Base-by-base conservation (phyloP, 2,888 invertebrate species). In the Trachelus troglodyta region DNA sequence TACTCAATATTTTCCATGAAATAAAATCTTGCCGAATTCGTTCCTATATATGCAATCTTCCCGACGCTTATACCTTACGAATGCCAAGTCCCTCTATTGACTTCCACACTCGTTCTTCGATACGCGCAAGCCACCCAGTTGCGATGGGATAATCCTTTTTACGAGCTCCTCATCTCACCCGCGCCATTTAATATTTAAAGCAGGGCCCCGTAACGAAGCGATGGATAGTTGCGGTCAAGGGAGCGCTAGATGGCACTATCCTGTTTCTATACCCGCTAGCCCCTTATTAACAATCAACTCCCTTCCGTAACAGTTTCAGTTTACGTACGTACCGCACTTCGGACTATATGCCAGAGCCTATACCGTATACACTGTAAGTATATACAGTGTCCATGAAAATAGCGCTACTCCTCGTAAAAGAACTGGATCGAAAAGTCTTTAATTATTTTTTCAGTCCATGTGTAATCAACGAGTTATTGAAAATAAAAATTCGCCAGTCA, bases 141-240 rank as follows among this genome's bases (percentile, higher is more conserved):
- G 15, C 56, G 56, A 23, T 56, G 23, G 56, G 56, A 56, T 56
- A 56, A 56, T 56, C 56, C 56, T 56, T 56, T 56, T 23, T 56
- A 56, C 56, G 56, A 23, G 23, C 56, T 56, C 40, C 40, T 56
- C 40, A 56, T 15, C 23, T 23, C 9, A 83, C 80, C 76, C 23
- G 87, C 86, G 88, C 87, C 89, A 90, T 91, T 90, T 90, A 90
- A 91, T 91, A 90, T 90, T 90, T 89, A 90, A 91, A 90, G 88
- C 88, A 87, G 80, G 85, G 85, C 86, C 85, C 86, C 88, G 87
- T 87, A 88, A 87, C 87, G 88, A 89, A 89, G 85, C 86, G 87
- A 87, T 86, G 89, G 88, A 89, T 89, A 88, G 89, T 89, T 91
- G 91, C 87, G 91, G 91, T 91, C 81, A 80, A 80, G 77, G 34